phyloP scores from a whole-genome alignment of 2,888 invertebrate genomes.

The Leptinotarsa juncta region DNA sequence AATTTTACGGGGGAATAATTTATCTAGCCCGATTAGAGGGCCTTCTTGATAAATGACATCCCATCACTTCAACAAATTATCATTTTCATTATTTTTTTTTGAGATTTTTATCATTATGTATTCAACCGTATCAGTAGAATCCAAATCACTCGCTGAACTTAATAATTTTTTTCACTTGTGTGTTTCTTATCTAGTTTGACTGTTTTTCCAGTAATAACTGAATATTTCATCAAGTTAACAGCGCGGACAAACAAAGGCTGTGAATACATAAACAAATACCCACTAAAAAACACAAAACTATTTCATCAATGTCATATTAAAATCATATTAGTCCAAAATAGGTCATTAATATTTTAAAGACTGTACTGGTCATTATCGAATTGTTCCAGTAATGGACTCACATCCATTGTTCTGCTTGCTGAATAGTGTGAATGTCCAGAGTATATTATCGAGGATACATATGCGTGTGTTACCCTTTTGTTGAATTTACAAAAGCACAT shows the following conservation, averaged over 20 bases:
- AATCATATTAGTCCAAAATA: conserved; percentile 18
- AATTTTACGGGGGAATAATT: no score
- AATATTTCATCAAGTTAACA: conserved; percentile 16
- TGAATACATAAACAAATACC: conserved; percentile 8
- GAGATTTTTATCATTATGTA: no score
- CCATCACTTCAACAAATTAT: no score
- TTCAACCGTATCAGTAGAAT: background rate
- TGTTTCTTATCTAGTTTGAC: background rate
- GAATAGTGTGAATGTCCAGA: conserved; percentile 18
- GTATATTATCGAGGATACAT: conserved; percentile 14
- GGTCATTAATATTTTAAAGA: conserved; percentile 17
- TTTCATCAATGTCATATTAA: conserved; percentile 20
- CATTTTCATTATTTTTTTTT: no score
- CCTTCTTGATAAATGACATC: no score
- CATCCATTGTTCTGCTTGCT: conserved; percentile 10
- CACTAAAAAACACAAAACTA: conserved; percentile 2
- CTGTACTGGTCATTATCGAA: conserved; percentile 21
- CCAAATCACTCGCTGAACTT: background rate
- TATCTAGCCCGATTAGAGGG: no score
- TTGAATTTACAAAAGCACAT: conserved; percentile 14
- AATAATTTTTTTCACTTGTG: background rate
- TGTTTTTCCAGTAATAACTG: conserved; percentile 12
- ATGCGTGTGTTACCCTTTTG: conserved; percentile 22
- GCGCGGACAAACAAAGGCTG: background rate
- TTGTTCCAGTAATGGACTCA: background rate